phyloP scores from a whole-genome alignment of 2,888 invertebrate genomes.

The Leptinotarsa tumamoca region DNA sequence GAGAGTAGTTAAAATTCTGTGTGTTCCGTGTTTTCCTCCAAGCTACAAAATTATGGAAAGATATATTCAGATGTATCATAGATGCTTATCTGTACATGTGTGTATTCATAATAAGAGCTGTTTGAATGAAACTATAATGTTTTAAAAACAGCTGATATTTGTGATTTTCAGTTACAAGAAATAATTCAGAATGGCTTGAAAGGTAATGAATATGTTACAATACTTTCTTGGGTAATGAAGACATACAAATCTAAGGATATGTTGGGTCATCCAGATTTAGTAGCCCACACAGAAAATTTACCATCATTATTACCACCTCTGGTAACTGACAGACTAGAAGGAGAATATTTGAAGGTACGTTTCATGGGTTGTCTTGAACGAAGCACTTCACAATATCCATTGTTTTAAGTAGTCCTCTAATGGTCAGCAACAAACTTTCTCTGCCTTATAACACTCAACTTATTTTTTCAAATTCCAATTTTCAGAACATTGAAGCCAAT shows the following conservation, averaged over 20 bases:
- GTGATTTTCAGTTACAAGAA: slow-evolving; percentile 77
- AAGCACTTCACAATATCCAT: too few relatives aligned
- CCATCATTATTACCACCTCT: slow-evolving; percentile 83
- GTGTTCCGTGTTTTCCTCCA: slow-evolving; percentile 95
- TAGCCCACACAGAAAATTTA: slow-evolving; percentile 67
- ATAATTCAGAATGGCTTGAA: slow-evolving; percentile 89
- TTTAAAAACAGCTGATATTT: background rate
- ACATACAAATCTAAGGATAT: slow-evolving; percentile 90
- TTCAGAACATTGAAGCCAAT: slow-evolving; percentile 86
- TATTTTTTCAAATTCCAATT: slow-evolving; percentile 18
- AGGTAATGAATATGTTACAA: slow-evolving; percentile 96
- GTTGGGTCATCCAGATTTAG: slow-evolving; percentile 87
- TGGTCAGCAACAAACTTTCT: background rate
- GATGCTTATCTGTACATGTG: slow-evolving; percentile 83
- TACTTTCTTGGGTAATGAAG: slow-evolving; percentile 92
- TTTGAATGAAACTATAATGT: too few relatives aligned
- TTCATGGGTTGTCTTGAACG: background rate
- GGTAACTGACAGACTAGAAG: slow-evolving; percentile 82
- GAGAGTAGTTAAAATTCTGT: slow-evolving; percentile 88
- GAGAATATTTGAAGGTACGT: slow-evolving; percentile 80
- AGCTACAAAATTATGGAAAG: slow-evolving; percentile 92
- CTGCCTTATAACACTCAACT: background rate
- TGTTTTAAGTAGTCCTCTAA: too few relatives aligned
- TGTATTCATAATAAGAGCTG: slow-evolving; percentile 55
- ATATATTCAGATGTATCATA: slow-evolving; percentile 95